Evolutionary conservation across 1,140 invertebrate genomes (phyloP).

Genomic region (Epicauta chinensis): DNA sequence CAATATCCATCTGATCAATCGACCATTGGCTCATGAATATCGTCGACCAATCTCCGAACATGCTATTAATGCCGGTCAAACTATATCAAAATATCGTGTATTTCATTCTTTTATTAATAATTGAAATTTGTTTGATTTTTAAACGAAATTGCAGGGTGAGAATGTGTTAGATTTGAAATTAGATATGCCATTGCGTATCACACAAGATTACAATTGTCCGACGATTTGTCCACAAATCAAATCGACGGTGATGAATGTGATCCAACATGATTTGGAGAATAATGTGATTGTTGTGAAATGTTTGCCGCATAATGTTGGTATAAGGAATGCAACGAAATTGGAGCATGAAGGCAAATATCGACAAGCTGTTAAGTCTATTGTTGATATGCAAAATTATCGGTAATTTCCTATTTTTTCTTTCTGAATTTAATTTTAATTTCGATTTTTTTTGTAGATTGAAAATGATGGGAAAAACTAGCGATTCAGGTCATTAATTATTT

Average conservation of each 20-base stretch:
- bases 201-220: conserved; percentile 59
- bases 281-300: conserved; percentile 35
- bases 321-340: conserved; percentile 31
- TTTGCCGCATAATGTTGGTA: conserved; percentile 30
- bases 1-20: conserved; percentile 28
- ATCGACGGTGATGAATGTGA: conserved; percentile 37
- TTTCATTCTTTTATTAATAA: background rate
- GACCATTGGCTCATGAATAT: conserved; percentile 39
- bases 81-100: conserved; percentile 32
- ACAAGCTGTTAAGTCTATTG: conserved; percentile 34
- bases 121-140: too few species aligned
- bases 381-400: conserved; percentile 44
- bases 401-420: conserved; percentile 11
- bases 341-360: conserved; percentile 39
- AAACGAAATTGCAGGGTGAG: conserved; percentile 64
- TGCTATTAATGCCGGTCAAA: conserved; percentile 51
- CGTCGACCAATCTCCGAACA: conserved; percentile 65
- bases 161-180: conserved; percentile 79
- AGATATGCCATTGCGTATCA: conserved; percentile 72
- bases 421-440: too few species aligned
- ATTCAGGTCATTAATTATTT: too few species aligned
- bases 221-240: conserved; percentile 39
- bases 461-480: too few species aligned
- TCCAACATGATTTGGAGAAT: conserved; percentile 35
- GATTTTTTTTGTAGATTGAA: too few species aligned